These are phyloP conservation scores for Druceiella hillmani DNA, from an alignment of 2,888 invertebrate species.

Conservation along the genomic window DNA sequence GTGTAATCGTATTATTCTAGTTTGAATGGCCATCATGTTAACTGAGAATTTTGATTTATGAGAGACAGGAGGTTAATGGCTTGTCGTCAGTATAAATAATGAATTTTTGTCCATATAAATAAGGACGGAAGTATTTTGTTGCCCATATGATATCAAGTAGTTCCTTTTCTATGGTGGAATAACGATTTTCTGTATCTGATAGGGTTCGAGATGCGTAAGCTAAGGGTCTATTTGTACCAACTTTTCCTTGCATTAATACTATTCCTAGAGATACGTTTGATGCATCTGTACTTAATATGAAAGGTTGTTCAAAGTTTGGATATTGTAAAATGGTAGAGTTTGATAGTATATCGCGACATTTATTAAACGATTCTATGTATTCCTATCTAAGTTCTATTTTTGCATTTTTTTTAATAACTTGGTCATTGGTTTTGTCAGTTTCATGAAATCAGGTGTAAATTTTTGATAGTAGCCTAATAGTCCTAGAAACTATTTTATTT, in stretches of 20 bases:
- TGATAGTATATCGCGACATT: too few species aligned
- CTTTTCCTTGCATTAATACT: too few species aligned
- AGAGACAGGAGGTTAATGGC: constrained; percentile 29
- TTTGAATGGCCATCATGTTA: constrained; percentile 30
- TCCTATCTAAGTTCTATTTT: too few species aligned
- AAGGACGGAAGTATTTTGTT: constrained; percentile 30
- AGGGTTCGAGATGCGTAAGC: too few species aligned
- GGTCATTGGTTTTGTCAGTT: constrained; percentile 25
- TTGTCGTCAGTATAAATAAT: constrained; percentile 33
- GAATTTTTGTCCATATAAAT: constrained; percentile 31
- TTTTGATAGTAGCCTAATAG: constrained; percentile 26
- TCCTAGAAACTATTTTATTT: constrained; percentile 19
- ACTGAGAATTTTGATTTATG: constrained; percentile 31
- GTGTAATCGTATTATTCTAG: constrained; percentile 28
- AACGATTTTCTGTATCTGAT: constrained; percentile 25
- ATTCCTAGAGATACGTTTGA: too few species aligned
- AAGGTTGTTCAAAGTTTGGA: too few species aligned
- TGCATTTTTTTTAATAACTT: constrained; percentile 25
- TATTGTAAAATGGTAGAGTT: too few species aligned
- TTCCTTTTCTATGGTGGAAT: constrained; percentile 31
- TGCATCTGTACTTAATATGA: too few species aligned
- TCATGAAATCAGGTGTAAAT: constrained; percentile 26
- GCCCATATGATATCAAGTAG: constrained; percentile 30
- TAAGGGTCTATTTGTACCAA: too few species aligned
- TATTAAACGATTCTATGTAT: constrained; percentile 23